A percentile compares a stretch with the other conserved stretches of the same genome.
phyloP scores from a whole-genome alignment of 2,113 vertebrate species.

The Lasiurus borealis region DNA sequence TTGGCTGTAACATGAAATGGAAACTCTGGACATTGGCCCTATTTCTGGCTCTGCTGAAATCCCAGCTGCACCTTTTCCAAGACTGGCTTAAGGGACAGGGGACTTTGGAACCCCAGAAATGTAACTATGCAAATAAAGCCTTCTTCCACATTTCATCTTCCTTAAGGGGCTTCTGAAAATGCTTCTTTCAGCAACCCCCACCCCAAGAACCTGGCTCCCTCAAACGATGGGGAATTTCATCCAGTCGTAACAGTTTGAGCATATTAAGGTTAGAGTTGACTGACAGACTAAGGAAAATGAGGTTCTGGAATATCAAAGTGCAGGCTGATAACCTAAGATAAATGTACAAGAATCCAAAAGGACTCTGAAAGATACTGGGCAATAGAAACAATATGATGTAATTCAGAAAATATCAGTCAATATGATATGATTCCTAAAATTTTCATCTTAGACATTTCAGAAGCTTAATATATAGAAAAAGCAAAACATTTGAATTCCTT shows the following conservation, averaged over 20 bases:
- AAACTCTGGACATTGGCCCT: too few relatives aligned
- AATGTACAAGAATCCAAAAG: background rate
- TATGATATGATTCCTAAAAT: background rate
- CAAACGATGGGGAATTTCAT: too few relatives aligned
- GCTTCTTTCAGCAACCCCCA: too few relatives aligned
- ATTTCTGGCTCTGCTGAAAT: too few relatives aligned
- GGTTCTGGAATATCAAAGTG: background rate
- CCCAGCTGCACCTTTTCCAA: too few relatives aligned
- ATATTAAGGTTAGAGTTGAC: conserved; percentile 43
- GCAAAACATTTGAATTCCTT: background rate
- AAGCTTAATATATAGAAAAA: conserved; percentile 1
- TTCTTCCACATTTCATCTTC: too few relatives aligned
- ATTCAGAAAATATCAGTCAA: background rate
- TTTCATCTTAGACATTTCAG: background rate
- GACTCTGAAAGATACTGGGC: background rate
- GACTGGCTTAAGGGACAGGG: too few relatives aligned
- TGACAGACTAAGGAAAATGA: conserved; percentile 41
- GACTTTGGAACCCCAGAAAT: too few relatives aligned
- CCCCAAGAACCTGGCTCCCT: too few relatives aligned
- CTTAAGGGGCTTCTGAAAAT: too few relatives aligned
- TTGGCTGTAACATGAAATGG: too few relatives aligned
- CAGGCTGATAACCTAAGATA: background rate
- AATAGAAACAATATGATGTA: background rate
- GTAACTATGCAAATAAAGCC: too few relatives aligned
- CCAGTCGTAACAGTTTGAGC: background rate